Conservation (phyloP, 2,797 vertebrate genomes). For the Ficedula albicollis region DNA sequence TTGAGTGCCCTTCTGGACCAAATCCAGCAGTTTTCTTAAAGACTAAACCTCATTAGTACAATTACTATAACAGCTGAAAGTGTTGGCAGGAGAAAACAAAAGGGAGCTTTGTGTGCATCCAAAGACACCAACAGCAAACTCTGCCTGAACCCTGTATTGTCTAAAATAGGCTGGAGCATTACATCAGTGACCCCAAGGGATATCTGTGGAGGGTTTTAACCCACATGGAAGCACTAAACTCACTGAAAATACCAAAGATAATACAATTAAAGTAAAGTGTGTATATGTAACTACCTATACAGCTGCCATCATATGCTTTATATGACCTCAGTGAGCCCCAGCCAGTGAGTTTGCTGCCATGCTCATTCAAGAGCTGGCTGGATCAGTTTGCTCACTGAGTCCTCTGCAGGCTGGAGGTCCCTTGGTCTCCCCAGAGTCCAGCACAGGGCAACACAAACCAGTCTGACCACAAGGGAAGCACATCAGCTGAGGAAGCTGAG, state of each 20-base stretch:
- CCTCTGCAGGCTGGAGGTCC: neutral
- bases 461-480: neutral
- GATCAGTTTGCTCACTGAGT: neutral
- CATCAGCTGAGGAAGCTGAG: neutral
- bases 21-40: slow-evolving; percentile 10
- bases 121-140: neutral
- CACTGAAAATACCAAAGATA: neutral
- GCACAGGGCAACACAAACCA: fast-evolving
- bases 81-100: slow-evolving; percentile 3
- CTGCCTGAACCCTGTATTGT: neutral
- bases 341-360: neutral
- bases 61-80: neutral
- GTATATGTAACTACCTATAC: neutral
- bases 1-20: neutral
- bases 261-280: neutral
- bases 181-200: neutral
- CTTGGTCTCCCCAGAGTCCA: neutral
- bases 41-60: slow-evolving; percentile 14
- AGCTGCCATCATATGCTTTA: neutral
- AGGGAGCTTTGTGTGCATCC: neutral
- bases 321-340: neutral
- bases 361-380: neutral
- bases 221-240: neutral
- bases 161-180: neutral
- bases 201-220: neutral